phyloP scores from a whole-genome alignment of 2,888 invertebrate species.

The Ornithoptera alexandrae region DNA sequence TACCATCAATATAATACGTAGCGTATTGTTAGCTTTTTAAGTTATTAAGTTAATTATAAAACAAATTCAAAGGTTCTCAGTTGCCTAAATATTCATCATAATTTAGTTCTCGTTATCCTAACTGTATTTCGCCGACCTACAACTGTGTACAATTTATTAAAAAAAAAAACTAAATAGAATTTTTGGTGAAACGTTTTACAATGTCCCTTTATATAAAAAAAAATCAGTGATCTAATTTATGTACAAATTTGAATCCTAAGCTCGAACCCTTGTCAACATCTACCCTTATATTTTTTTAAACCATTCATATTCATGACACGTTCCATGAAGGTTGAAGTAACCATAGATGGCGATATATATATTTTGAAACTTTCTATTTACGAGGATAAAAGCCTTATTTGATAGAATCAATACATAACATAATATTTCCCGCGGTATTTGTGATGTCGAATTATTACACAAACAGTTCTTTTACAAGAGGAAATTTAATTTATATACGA shows the following conservation, averaged over 20 bases:
- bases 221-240: constrained; percentile 22
- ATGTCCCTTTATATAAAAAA: constrained; percentile 10
- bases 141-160: not conserved
- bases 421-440: not conserved
- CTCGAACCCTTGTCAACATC: constrained; percentile 27
- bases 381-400: not conserved
- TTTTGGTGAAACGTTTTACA: not conserved
- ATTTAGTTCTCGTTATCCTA: too few relatives aligned
- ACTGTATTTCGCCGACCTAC: too few relatives aligned
- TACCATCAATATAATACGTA: too few relatives aligned
- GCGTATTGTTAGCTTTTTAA: too few relatives aligned
- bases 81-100: too few relatives aligned
- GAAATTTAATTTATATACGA: too few relatives aligned
- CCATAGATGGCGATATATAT: not conserved
- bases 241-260: constrained; percentile 26
- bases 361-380: not conserved
- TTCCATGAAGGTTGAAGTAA: not conserved
- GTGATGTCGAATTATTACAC: not conserved
- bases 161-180: not conserved
- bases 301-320: constrained; percentile 23
- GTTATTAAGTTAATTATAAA: too few relatives aligned
- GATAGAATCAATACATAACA: not conserved
- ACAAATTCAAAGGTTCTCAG: too few relatives aligned
- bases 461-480: not conserved
- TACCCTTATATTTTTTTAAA: constrained; percentile 14